Base-by-base conservation (phyloP, 92 coral and sea anemone genomes). In the Meandrina meandrites region DNA sequence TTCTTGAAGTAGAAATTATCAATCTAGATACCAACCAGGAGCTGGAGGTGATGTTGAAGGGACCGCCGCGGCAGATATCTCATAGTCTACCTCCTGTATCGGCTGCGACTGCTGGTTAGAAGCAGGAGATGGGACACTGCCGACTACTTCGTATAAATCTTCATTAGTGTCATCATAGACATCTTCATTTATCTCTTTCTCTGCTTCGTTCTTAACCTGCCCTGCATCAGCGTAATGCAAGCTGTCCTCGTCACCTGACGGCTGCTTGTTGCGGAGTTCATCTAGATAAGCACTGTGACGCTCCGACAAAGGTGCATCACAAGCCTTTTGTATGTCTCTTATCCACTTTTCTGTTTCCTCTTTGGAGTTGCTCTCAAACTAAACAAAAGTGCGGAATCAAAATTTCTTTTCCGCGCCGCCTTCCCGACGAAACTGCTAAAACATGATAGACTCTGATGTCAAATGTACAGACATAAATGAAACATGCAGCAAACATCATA, bases 231-330 rank as follows among this genome's bases (percentile, higher is more conserved):
- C 94, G 70, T 92, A 89, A 48, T 62, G 53, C 37, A 93, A 50
- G 80, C 94, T 93, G 79, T 93, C 94, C 72, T 93, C 96, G 32
- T 94, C 98, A 34, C 87, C 91, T 6, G 92, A 92, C 24, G 90
- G 86, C 31, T 86, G 89, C 22, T 87, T 88, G 50, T 81, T 69
- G 42, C 92, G 90, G 58, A 95, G 79, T 72, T 81, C 78, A 17
- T 78, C 91, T 15, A 93, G 70, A 8, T 83, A 48, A 19, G 53
- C 90, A 79, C 85, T 89, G 56, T 95, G 94, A 11, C 90, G 91
- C 1, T 85, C 91, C 32, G 98, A 86, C 12, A 95, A 86, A 27
- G 91, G 78, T 40, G 90, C 91, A 31, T 82, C 84, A 16, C 94
- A 84, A 45, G 95, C 97, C 69, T 83, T 68, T 56, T 67, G 73